Percentiles rank a stretch among this genome's conserved stretches.
Evolutionary conservation across 2,113 vertebrate species (phyloP).

Genomic region (Isurus oxyrinchus): DNA sequence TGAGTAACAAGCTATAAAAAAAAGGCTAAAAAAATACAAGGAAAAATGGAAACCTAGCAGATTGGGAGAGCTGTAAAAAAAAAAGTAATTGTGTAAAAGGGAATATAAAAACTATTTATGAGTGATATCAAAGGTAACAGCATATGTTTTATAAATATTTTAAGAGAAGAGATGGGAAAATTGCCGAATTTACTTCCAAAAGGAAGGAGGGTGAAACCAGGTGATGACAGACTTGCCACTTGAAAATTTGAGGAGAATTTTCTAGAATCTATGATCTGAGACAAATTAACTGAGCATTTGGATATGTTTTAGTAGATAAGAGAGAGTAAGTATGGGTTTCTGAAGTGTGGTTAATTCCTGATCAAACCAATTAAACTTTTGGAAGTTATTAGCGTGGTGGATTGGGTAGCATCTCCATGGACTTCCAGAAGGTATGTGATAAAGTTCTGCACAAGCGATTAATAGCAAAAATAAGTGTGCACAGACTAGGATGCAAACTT

Average conservation of each 20-base stretch:
- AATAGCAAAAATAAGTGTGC: neutral
- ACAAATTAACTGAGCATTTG: neutral
- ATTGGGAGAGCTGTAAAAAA: neutral
- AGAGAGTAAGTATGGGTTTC: neutral
- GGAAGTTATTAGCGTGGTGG: neutral
- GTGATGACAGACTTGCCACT: neutral
- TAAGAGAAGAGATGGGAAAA: neutral
- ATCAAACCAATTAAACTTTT: neutral
- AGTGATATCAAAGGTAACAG: neutral
- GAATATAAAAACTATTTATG: neutral
- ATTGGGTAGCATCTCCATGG: neutral
- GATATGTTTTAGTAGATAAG: neutral
- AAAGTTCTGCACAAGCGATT: neutral
- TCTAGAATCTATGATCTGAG: neutral
- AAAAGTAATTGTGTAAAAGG: neutral
- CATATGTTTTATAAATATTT: neutral
- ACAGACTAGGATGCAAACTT: neutral
- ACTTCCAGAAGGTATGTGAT: neutral
- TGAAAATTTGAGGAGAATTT: neutral
- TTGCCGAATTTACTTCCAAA: neutral
- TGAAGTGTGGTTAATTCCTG: neutral
- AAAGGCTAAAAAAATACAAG: neutral
- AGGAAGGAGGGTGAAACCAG: neutral
- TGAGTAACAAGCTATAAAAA: neutral
- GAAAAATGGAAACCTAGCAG: neutral